Evolutionary conservation across 2,113 vertebrate species (phyloP), one percentile per base, ranked within the genome.

Genomic region (Prunella himalayana): DNA sequence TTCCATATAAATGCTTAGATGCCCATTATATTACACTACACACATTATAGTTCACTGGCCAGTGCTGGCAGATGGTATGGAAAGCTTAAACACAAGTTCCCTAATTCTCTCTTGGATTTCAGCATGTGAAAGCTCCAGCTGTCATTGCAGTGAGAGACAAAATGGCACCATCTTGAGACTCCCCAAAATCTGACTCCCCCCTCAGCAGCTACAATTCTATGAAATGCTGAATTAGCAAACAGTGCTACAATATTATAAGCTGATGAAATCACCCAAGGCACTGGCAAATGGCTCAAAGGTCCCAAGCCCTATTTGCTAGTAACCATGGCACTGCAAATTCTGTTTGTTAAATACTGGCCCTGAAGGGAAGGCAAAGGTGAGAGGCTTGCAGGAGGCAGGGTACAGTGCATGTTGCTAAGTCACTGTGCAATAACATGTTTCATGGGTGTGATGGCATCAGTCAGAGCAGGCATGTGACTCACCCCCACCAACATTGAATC

Each of bases 311-410:
- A 27, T 56, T 77, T 69, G 51, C 64, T 85, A 65, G 95, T 96
- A 97, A 96, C 97, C 81, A 92, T 70, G 85, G 88, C 57, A 95
- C 84, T 97, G 70, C 30, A 88, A 86, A 91, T 59, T 94, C 51
- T 93, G 86, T 95, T 96, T 95, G 93, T 77, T 96, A 97, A 97
- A 97, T 97, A 96, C 86, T 96, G 88, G 83, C 92, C 83, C 88
- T 75, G 66, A 90, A 92, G 90, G 71, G 42, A 79, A 96, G 93
- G 86, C 94, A 88, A 96, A 92, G 95, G 89, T 79, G 69, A 97
- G 90, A 75, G 71, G 78, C 84, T 94, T 15, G 2, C 66, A 86
- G 90, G 81, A 95, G 86, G n/a, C 89, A 94, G 69, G 81, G 49
- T 66, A 39, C 1, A 33, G 68, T 68, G 50, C 70, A 87, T 65